A percentile compares a stretch with the other conserved stretches of the same genome.
Evolutionary conservation across 2,888 invertebrate genomes (phyloP).

Genomic region (Campoplex nolae): DNA sequence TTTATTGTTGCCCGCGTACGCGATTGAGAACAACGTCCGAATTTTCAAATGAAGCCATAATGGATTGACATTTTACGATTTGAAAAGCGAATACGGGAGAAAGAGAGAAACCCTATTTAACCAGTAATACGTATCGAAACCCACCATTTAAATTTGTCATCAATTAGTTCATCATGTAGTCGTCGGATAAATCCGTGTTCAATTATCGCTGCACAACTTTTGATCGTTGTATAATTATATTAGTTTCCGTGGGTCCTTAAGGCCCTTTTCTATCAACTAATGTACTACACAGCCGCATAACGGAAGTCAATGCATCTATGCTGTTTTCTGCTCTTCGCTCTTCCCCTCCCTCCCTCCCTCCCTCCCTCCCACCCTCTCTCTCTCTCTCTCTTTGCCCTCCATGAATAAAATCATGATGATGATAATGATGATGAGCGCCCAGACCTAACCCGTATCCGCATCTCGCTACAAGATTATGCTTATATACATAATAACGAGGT

Average conservation of each 20-base stretch:
- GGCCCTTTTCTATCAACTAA: conserved; percentile 14
- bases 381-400: conserved; percentile 8
- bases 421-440: conserved; percentile 17
- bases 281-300: conserved; percentile 43
- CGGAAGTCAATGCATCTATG: conserved; percentile 34
- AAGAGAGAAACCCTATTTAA: neutral
- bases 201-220: neutral
- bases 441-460: conserved; percentile 31
- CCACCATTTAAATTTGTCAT: neutral
- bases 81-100: neutral
- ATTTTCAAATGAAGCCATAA: conserved; percentile 9
- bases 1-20: neutral
- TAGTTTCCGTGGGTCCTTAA: conserved; percentile 26
- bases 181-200: neutral
- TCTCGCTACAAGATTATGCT: conserved; percentile 59
- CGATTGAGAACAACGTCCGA: conserved; percentile 13
- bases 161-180: neutral
- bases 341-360: neutral
- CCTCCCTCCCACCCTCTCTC: conserved; percentile 9
- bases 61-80: conserved; percentile 1
- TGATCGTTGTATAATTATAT: neutral
- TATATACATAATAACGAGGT: neutral
- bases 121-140: neutral
- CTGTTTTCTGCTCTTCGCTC: neutral
- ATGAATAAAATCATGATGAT: conserved; percentile 70